Evolutionary conservation across 2,797 vertebrate species (phyloP).

Genomic region (Pogoniulus pusillus): DNA sequence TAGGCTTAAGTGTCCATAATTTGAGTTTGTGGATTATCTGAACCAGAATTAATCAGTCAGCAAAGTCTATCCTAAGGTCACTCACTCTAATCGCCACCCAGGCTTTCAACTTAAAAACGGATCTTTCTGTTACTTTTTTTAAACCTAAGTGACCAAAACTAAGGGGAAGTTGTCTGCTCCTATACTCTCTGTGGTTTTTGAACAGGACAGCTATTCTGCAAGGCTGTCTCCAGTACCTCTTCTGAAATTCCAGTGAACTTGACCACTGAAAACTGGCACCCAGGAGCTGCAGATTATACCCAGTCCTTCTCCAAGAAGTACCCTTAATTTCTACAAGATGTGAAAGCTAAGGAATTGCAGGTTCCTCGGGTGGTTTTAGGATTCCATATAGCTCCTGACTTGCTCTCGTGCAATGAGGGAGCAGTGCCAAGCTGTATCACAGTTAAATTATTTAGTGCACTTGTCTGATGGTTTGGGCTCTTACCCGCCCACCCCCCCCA

Average conservation of each 20-base stretch:
- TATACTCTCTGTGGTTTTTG: neutral
- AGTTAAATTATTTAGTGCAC: neutral
- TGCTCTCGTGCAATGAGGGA: neutral
- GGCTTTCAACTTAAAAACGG: neutral
- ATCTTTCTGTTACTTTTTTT: neutral
- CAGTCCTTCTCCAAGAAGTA: neutral
- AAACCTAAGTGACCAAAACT: neutral
- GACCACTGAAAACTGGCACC: neutral
- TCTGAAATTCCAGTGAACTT: neutral
- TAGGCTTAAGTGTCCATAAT: neutral
- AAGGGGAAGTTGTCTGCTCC: neutral
- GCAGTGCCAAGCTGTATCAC: neutral
- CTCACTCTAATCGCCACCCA: neutral
- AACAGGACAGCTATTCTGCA: neutral
- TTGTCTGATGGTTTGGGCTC: no score
- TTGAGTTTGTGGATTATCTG: neutral
- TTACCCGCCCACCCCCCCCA: no score
- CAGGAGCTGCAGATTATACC: no score
- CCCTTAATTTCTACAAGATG: neutral
- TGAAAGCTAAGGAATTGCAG: neutral
- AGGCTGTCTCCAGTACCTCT: neutral
- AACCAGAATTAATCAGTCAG: neutral
- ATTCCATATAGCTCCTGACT: neutral
- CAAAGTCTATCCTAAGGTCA: neutral
- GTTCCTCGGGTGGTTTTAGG: neutral